These are phyloP conservation scores for Ia io DNA, from an alignment of 2,113 vertebrate genomes.

Conservation along the genomic window DNA sequence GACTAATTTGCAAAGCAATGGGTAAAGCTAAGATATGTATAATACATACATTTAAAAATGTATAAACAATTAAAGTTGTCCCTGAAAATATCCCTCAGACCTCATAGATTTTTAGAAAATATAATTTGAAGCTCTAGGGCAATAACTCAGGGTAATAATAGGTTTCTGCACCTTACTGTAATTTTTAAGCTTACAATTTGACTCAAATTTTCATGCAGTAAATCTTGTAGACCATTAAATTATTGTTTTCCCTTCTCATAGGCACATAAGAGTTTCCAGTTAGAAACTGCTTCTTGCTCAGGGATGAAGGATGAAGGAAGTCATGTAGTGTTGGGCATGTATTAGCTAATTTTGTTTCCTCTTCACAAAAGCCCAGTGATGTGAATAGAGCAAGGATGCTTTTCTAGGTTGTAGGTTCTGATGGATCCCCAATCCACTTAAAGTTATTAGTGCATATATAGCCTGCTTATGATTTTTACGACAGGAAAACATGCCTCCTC, in stretches of 20 bases:
- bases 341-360: not conserved
- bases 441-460: not conserved
- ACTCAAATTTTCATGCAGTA: constrained; percentile 58
- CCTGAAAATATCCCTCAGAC: constrained; percentile 5
- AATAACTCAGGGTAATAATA: constrained; percentile 46
- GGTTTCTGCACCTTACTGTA: constrained; percentile 53
- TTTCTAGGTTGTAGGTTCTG: not conserved
- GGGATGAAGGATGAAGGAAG: not conserved
- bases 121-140: constrained; percentile 37
- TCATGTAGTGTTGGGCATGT: not conserved
- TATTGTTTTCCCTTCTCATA: not conserved
- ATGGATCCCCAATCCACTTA: not conserved
- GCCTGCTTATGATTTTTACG: not conserved
- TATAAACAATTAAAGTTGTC: constrained; percentile 23
- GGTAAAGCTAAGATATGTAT: not conserved
- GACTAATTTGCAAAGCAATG: constrained; percentile 45
- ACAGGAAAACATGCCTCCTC: too few relatives aligned
- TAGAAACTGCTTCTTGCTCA: constrained; percentile 23
- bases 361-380: not conserved
- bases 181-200: constrained; percentile 53
- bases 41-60: not conserved
- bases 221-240: constrained; percentile 54
- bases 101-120: constrained; percentile 44
- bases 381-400: not conserved
- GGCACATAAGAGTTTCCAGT: not conserved